Evolutionary conservation across 2,113 vertebrate genomes (phyloP), one percentile per base, ranked within the genome.

Genomic region (Todiramphus saurophagus): DNA sequence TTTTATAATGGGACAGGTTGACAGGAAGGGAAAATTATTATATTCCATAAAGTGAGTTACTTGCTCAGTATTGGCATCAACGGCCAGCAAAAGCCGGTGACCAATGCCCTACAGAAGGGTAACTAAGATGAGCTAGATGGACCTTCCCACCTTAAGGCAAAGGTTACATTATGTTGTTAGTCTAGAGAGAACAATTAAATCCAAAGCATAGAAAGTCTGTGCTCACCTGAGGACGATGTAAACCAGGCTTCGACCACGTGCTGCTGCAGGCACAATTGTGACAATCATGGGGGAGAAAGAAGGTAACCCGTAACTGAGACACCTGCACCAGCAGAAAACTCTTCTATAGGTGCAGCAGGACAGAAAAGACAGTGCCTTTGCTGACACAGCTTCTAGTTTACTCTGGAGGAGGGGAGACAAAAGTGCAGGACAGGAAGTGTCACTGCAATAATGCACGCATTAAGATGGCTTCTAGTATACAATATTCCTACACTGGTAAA

Each of bases 81-180:
- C 16, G 23, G 64, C 31, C 51, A 58, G 76, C 53, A 70, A 56
- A 95, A 81, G 33, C 39, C 4, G 1, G 8, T 19, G 48, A 59
- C 30, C 0, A 0, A 37, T n/a, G 17, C 10, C 28, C 46, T 74
- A 41, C n/a, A 83, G 31, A 69, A 58, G 24, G 12, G 2, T 10
- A 50, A 53, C 23, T 73, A 67, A 81, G 33, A 58, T 69, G 33
- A 58, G 35, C 41, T 80, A 39, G 53, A n/a, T 24, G 51, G 31
- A 82, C 35, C 9, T 35, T 92, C 28, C 46, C 62, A 37, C 53
- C 35, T 63, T 68, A 31, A 41, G 64, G 64, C 20, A 77, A 44
- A 85, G 25, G 11, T 72, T 73, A 28, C 16, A 20, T 55, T 37
- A 44, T 13, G 39, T 28, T 27, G 17, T 66, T 67, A 85, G 64